Conservation (phyloP, 2,888 invertebrate species). For the Lasioglossum calceatum region DNA sequence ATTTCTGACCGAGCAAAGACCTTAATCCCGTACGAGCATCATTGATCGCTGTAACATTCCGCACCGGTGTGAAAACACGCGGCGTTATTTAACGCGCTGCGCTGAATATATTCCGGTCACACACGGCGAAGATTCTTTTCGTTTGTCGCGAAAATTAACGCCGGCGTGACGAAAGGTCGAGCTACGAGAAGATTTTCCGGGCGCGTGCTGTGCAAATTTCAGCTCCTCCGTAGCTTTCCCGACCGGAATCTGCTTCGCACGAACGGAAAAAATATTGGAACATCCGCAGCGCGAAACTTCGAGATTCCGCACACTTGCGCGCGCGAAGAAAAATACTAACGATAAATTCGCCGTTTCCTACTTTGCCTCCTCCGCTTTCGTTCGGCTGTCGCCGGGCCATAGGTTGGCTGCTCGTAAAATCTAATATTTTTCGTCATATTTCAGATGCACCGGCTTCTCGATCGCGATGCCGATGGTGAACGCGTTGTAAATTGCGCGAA, state of each 20-base stretch:
- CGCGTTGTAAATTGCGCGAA: slow-evolving; percentile 46
- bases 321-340: slow-evolving; percentile 63
- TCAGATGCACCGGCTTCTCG: slow-evolving; percentile 44
- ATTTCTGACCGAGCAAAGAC: background rate
- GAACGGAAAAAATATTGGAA: background rate
- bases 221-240: background rate
- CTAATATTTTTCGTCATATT: slow-evolving; percentile 59
- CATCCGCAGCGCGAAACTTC: slow-evolving; percentile 37
- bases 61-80: background rate
- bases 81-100: background rate
- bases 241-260: background rate
- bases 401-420: slow-evolving; percentile 34
- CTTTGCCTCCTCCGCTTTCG: slow-evolving; percentile 26
- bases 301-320: slow-evolving; percentile 33
- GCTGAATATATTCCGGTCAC: background rate
- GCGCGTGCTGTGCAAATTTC: background rate
- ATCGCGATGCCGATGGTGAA: slow-evolving; percentile 38
- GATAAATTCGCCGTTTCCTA: slow-evolving; percentile 61
- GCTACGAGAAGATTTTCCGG: background rate
- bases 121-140: background rate
- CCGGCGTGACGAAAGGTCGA: background rate
- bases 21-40: background rate
- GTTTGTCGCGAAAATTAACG: background rate
- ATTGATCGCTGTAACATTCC: background rate
- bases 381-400: slow-evolving; percentile 32